These are phyloP conservation scores for Cyaniris semiargus DNA, from an alignment of 2,888 invertebrate species.

Conservation along the genomic window DNA sequence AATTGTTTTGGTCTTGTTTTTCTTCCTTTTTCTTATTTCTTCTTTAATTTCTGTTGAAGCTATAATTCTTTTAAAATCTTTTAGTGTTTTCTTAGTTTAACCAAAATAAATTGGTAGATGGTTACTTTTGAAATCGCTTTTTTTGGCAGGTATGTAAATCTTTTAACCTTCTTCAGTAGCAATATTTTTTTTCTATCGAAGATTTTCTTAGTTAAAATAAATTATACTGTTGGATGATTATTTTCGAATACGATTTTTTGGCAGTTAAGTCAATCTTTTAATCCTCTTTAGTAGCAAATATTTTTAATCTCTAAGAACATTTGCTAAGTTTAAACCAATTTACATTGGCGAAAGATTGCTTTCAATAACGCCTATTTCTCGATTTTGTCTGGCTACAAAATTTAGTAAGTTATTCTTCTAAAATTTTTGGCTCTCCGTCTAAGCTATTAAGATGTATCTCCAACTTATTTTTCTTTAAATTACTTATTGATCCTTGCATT, in stretches of 20 bases:
- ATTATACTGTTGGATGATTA: not conserved
- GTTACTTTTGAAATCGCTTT: not conserved
- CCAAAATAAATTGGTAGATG: not conserved
- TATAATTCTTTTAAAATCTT: not conserved
- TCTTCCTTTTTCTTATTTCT: conserved; percentile 2
- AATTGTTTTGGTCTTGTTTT: not conserved
- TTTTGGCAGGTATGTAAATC: not conserved
- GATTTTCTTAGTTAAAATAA: not conserved
- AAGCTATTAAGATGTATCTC: not conserved
- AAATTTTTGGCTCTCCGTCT: not conserved
- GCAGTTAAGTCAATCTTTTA: not conserved
- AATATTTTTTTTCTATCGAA: not conserved
- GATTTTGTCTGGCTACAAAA: not conserved
- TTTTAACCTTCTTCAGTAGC: not conserved
- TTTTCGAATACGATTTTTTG: not conserved
- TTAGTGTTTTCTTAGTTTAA: not conserved
- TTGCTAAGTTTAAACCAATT: not conserved
- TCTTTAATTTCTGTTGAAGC: not conserved
- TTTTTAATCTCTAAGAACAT: not conserved
- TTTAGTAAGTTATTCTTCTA: too few species aligned
- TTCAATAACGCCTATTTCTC: conserved; percentile 4
- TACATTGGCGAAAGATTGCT: not conserved
- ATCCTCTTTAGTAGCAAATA: not conserved
- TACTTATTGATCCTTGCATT: not conserved
- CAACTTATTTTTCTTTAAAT: not conserved